Conservation (phyloP, 2,113 vertebrate genomes). For the Barnardius zonarius region DNA sequence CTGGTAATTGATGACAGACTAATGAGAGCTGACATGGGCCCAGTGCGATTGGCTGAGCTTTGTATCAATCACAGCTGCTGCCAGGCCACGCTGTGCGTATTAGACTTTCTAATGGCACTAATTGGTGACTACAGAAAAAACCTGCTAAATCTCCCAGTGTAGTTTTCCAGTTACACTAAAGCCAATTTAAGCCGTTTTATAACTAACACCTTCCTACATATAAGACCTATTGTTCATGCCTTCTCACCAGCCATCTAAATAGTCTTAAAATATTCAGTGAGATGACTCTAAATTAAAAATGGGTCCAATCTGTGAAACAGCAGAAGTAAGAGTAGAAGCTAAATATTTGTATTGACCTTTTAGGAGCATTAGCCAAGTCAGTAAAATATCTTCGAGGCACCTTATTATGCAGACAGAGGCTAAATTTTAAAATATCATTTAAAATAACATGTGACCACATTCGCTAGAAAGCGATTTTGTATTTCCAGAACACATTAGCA, state of each 20-base stretch:
- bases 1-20: slow-evolving; percentile 59
- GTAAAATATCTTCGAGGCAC: slow-evolving; percentile 28
- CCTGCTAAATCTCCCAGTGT: slow-evolving; percentile 21
- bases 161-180: slow-evolving; percentile 59
- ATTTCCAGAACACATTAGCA: slow-evolving; percentile 37
- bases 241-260: slow-evolving; percentile 2
- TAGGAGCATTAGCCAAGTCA: not conserved
- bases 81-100: slow-evolving; percentile 2
- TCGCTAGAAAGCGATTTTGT: slow-evolving; percentile 37
- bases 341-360: slow-evolving; percentile 51
- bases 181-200: slow-evolving; percentile 65
- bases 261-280: slow-evolving; percentile 45
- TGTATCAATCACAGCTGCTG: slow-evolving; percentile 63
- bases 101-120: slow-evolving; percentile 55
- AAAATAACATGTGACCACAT: not conserved
- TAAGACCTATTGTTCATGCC: slow-evolving; percentile 45
- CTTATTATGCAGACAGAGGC: not conserved
- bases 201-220: slow-evolving; percentile 48
- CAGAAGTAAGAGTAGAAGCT: not conserved
- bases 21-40: slow-evolving; percentile 65
- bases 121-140: slow-evolving; percentile 38
- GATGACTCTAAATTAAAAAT: slow-evolving; percentile 41
- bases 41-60: slow-evolving; percentile 50
- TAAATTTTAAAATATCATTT: slow-evolving; percentile 33
- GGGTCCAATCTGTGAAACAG: not conserved